These are phyloP conservation scores for Daubentonia madagascariensis DNA, from an alignment of 2,113 vertebrate species.

Conservation along the genomic window DNA sequence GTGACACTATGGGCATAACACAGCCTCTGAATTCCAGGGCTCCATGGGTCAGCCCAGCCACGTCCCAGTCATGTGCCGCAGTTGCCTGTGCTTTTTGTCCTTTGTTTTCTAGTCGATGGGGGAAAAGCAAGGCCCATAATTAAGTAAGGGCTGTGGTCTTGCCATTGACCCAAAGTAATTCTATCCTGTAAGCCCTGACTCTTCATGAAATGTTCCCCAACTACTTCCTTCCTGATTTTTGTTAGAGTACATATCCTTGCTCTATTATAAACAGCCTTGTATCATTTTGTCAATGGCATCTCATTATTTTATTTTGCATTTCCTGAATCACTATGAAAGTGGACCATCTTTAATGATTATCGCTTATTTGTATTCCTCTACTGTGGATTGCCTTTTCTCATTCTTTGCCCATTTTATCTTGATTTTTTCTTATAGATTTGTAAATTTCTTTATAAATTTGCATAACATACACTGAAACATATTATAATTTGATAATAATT, in stretches of 20 bases:
- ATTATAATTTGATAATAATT: not conserved
- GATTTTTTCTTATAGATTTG: not conserved
- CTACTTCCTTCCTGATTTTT: too few relatives aligned
- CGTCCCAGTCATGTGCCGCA: too few relatives aligned
- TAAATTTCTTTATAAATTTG: not conserved
- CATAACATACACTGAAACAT: not conserved
- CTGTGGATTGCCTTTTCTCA: not conserved
- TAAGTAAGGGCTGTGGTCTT: too few relatives aligned
- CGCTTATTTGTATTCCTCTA: not conserved
- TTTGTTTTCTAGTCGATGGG: too few relatives aligned
- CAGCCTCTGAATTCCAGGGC: too few relatives aligned
- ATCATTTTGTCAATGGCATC: not conserved
- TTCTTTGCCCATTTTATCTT: not conserved
- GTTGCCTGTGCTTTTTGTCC: too few relatives aligned
- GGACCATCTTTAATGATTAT: not conserved
- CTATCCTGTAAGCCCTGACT: too few relatives aligned
- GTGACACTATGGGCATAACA: too few relatives aligned
- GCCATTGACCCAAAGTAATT: too few relatives aligned
- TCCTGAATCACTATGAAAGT: not conserved
- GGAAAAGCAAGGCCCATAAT: too few relatives aligned
- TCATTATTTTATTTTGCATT: not conserved
- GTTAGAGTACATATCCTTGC: not conserved
- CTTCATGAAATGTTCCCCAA: too few relatives aligned
- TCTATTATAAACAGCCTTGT: not conserved
- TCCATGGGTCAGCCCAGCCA: too few relatives aligned